Evolutionary conservation across 2,797 vertebrate genomes (phyloP).

Genomic region (Sebastes paucispinis): DNA sequence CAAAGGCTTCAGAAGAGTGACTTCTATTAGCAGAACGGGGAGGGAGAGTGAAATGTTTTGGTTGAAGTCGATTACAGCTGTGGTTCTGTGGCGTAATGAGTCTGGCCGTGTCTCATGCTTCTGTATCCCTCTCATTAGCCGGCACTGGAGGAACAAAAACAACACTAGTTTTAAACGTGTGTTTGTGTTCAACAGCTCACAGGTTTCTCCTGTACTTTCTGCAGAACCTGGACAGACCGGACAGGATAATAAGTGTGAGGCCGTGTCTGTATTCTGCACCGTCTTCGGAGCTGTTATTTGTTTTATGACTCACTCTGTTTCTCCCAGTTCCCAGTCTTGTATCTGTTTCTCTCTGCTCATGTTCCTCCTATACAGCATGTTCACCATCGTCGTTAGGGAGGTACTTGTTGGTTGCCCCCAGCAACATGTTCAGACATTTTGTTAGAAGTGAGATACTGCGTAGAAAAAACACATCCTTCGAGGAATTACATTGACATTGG

Average conservation of each 20-base stretch:
- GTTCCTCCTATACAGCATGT: conserved; percentile 31
- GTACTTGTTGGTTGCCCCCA: conserved; percentile 49
- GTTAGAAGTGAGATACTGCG: conserved; percentile 43
- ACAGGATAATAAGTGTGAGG: conserved; percentile 35
- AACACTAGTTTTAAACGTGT: conserved; percentile 20
- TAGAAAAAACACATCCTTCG: conserved; percentile 4
- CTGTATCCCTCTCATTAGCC: conserved; percentile 54
- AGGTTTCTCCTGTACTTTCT: neutral
- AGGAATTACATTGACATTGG: neutral
- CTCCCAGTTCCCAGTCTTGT: conserved; percentile 8
- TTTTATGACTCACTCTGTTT: conserved; percentile 29
- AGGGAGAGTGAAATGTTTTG: conserved; percentile 47
- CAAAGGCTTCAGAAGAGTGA: conserved; percentile 37
- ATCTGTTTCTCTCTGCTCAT: conserved; percentile 8
- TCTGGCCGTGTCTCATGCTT: conserved; percentile 30
- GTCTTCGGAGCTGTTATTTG: neutral
- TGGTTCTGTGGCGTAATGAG: conserved; percentile 45
- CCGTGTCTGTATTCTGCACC: conserved; percentile 17
- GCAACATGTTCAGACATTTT: conserved; percentile 57
- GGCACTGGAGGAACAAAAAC: conserved; percentile 32
- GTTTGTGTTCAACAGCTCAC: conserved; percentile 12
- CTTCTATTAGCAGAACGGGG: conserved; percentile 28
- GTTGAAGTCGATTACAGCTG: conserved; percentile 62
- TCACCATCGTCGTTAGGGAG: conserved; percentile 16
- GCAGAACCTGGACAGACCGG: conserved; percentile 5